These are phyloP conservation scores for Branchinecta lynchi DNA, from an alignment of 1,140 invertebrate species.

Conservation along the genomic window DNA sequence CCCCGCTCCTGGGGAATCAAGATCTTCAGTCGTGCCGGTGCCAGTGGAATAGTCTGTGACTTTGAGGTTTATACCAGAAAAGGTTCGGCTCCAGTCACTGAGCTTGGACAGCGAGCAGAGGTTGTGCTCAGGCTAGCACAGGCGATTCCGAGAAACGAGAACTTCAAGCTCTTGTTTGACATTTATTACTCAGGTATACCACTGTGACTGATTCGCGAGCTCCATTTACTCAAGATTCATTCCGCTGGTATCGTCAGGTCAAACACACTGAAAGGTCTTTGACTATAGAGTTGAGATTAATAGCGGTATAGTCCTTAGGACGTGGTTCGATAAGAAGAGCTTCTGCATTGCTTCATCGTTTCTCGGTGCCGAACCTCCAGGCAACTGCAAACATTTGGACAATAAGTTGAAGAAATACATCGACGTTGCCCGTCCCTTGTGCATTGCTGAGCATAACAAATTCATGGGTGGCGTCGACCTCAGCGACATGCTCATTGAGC, in stretches of 20 bases:
- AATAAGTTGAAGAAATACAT: slow-evolving; percentile 27
- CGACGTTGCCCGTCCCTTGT: slow-evolving; percentile 16
- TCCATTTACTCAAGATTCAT: slow-evolving; percentile 15
- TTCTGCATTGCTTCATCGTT: slow-evolving; percentile 32
- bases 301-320: slow-evolving; percentile 24
- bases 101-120: slow-evolving; percentile 29
- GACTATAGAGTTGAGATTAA: slow-evolving; percentile 25
- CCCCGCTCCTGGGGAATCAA: slow-evolving; percentile 22
- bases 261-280: slow-evolving; percentile 19
- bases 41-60: slow-evolving; percentile 30
- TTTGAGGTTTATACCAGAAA: slow-evolving; percentile 28
- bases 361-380: slow-evolving; percentile 27
- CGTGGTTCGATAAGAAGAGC: slow-evolving; percentile 34
- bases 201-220: slow-evolving; percentile 17
- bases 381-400: slow-evolving; percentile 26
- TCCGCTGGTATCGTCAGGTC: slow-evolving; percentile 11
- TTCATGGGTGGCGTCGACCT: slow-evolving; percentile 31
- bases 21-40: slow-evolving; percentile 25
- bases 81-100: slow-evolving; percentile 26
- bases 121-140: slow-evolving; percentile 23
- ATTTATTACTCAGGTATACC: slow-evolving; percentile 23
- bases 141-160: slow-evolving; percentile 26
- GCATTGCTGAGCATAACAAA: slow-evolving; percentile 31
- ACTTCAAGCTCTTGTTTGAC: slow-evolving; percentile 30
- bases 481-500: slow-evolving; percentile 32